These are phyloP conservation scores for Corythornis cristatus DNA, from an alignment of 2,113 vertebrate species.

Conservation along the genomic window DNA sequence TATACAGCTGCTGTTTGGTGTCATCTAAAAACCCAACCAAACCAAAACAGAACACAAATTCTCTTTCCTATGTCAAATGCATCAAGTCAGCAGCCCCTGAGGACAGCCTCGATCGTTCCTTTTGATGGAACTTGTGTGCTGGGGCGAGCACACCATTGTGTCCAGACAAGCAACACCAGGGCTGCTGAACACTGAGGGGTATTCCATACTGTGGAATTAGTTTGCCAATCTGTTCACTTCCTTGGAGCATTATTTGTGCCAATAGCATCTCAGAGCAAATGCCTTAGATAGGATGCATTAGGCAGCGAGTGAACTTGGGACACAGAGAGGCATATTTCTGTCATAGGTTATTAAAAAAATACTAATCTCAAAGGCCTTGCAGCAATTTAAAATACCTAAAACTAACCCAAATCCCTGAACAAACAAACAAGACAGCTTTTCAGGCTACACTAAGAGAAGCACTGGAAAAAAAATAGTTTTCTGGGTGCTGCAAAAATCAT, in stretches of 20 bases:
- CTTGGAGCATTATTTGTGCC: background rate
- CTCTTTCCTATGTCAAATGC: background rate
- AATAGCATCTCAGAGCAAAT: background rate
- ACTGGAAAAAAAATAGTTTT: background rate
- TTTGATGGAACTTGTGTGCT: background rate
- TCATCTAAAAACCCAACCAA: background rate
- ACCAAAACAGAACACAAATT: background rate
- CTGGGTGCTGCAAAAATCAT: background rate
- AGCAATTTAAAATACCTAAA: background rate
- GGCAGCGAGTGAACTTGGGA: background rate
- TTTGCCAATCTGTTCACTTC: background rate
- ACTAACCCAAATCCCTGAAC: background rate
- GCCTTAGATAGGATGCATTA: background rate
- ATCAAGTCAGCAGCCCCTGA: background rate
- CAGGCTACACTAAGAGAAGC: background rate
- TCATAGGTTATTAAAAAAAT: background rate
- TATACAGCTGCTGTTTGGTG: background rate
- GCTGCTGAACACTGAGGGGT: background rate
- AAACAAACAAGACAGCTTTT: background rate
- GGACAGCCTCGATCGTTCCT: background rate
- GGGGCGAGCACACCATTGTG: background rate
- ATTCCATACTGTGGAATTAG: background rate
- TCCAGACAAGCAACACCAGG: background rate
- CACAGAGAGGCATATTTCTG: background rate
- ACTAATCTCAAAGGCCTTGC: background rate